Base-by-base conservation (phyloP, 2,888 invertebrate genomes). In the Rhogogaster chlorosoma region DNA sequence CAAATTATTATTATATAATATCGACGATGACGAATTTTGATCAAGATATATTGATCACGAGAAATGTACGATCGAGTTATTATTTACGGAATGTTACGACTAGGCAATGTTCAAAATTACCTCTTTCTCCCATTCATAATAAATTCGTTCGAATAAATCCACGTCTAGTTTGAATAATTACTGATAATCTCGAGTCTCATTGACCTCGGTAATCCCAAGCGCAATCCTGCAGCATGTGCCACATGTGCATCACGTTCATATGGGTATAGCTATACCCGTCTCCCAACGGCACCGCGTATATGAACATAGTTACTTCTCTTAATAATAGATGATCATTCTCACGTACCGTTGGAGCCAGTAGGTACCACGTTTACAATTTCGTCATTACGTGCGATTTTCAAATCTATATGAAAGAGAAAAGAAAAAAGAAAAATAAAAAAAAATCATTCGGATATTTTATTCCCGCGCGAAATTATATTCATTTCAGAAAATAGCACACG, bases 131-230 rank as follows among this genome's bases (percentile, higher is more conserved):
- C 45, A 45, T 12, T 45, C 45, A 12, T 15, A 12, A 45, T 45
- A n/a, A 53, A n/a, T 42, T 85, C 83, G 86, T 87, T 85, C 85
- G 82, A 84, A 89, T 89, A 87, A 88, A 89, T 89, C 89, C 89
- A 89, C 84, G 88, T 88, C 86, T 73, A 49, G 86, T 85, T 87
- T 89, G 89, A 89, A 86, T 88, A 89, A 90, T 87, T 84, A 83
- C 83, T 70, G 26, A 84, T 83, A 84, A 78, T 84, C 80, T 61
- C 32, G 67, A 32, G 77, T 77, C 70, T 42, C 42, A 83, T 86
- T 84, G 85, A 84, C 86, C 84, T 83, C 12, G 18, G 53, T 15
- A 77, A 38, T 49, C 29, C 32, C 45, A 29, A 49, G 53, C 77
- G 45, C 75, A 45, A 45, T 75, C 12, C 45, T 45, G 45, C 75